phyloP scores from a whole-genome alignment of 2,797 vertebrate genomes.

The Fistularia commersonii region DNA sequence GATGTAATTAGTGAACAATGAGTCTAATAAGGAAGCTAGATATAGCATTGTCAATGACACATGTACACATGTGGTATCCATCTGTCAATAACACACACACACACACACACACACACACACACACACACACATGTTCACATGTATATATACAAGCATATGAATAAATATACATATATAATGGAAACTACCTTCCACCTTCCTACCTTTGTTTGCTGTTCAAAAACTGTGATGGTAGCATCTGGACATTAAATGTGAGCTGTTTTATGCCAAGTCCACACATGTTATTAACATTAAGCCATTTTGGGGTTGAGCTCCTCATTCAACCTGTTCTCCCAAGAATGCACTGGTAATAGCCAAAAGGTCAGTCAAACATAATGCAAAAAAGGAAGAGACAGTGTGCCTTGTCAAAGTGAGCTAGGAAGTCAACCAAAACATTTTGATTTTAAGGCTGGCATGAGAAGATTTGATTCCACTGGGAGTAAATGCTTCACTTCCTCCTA shows the following conservation, averaged over 20 bases:
- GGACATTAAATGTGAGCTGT: slow-evolving; percentile 49
- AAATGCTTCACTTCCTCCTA: slow-evolving; percentile 3
- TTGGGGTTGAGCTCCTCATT: slow-evolving; percentile 51
- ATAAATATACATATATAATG: no score
- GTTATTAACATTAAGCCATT: slow-evolving; percentile 57
- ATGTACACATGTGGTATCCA: no score
- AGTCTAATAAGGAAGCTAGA: slow-evolving; percentile 55
- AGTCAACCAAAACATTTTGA: slow-evolving; percentile 15
- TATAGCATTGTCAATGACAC: slow-evolving; percentile 37
- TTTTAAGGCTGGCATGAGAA: background rate
- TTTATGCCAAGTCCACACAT: slow-evolving; percentile 44
- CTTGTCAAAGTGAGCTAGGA: slow-evolving; percentile 23
- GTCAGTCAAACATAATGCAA: slow-evolving; percentile 54
- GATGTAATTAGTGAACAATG: slow-evolving; percentile 64
- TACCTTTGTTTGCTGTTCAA: no score
- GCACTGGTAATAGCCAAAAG: slow-evolving; percentile 51
- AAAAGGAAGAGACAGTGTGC: slow-evolving; percentile 36
- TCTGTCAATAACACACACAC: background rate
- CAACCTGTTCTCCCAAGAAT: slow-evolving; percentile 63
- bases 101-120: background rate
- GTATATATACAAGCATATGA: no score
- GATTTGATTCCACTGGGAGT: slow-evolving; percentile 7
- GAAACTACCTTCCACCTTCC: background rate
- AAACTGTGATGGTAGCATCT: slow-evolving; percentile 35
- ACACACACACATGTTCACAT: background rate